Evolutionary conservation across 2,888 invertebrate species (phyloP).

Genomic region (Noctua fimbriata): DNA sequence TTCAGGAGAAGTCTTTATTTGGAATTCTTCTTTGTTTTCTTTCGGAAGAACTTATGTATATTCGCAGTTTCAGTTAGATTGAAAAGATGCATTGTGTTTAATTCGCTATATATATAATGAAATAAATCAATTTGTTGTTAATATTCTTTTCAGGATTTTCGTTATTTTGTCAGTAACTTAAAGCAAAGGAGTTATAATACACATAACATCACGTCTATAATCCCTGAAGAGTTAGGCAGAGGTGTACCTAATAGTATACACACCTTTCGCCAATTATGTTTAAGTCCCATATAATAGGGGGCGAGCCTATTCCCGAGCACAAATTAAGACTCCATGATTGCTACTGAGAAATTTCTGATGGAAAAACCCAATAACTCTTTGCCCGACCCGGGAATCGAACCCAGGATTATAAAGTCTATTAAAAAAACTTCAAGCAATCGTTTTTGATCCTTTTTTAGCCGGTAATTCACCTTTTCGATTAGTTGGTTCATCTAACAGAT

Average conservation of each 20-base stretch:
- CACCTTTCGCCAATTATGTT: too few species aligned
- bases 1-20: constrained; percentile 63
- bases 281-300: too few species aligned
- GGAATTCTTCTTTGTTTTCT: constrained; percentile 49
- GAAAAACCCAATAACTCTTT: too few species aligned
- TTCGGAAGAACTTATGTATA: neutral
- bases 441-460: too few species aligned
- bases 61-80: neutral
- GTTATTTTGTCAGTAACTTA: neutral
- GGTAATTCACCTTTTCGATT: neutral
- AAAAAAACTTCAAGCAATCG: too few species aligned
- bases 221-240: too few species aligned
- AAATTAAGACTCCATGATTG: too few species aligned
- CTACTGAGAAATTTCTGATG: too few species aligned
- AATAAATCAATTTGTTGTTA: neutral
- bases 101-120: neutral
- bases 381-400: too few species aligned
- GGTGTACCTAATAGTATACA: too few species aligned
- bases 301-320: too few species aligned
- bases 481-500: neutral
- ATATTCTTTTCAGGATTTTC: neutral
- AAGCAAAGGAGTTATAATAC: neutral
- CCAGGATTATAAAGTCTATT: too few species aligned
- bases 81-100: neutral
- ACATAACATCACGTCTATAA: neutral